These are phyloP conservation scores for Pyrrhosoma nymphula DNA, from an alignment of 2,888 invertebrate species.

Conservation along the genomic window DNA sequence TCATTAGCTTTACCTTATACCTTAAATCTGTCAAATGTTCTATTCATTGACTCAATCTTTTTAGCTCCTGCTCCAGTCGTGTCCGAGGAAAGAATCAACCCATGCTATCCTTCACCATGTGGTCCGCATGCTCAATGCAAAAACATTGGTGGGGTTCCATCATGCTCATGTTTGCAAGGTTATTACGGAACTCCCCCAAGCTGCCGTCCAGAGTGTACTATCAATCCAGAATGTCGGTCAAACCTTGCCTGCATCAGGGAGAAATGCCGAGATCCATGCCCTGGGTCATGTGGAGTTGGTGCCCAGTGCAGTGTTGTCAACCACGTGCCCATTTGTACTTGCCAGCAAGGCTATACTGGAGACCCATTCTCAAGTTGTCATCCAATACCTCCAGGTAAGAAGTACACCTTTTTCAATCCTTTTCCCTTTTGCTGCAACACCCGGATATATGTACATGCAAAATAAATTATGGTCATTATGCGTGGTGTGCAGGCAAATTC, in stretches of 20 bases:
- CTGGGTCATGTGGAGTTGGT: slow-evolving; percentile 87
- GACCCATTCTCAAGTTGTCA: slow-evolving; percentile 86
- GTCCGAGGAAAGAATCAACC: slow-evolving; percentile 70
- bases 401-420: neutral
- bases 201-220: slow-evolving; percentile 83
- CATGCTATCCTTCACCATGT: slow-evolving; percentile 84
- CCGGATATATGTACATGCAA: too few species aligned
- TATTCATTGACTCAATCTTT: neutral
- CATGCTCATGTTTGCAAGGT: slow-evolving; percentile 76
- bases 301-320: slow-evolving; percentile 88
- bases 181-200: slow-evolving; percentile 77
- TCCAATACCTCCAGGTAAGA: slow-evolving; percentile 31
- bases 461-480: too few species aligned
- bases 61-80: slow-evolving; percentile 35
- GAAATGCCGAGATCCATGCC: slow-evolving; percentile 89
- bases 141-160: slow-evolving; percentile 74
- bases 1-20: neutral
- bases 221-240: slow-evolving; percentile 85
- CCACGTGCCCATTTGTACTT: slow-evolving; percentile 89
- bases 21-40: neutral
- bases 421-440: too few species aligned
- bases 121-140: slow-evolving; percentile 81
- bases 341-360: slow-evolving; percentile 86
- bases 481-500: too few species aligned
- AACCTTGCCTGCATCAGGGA: slow-evolving; percentile 89